Evolutionary conservation across 92 coral and sea anemone genomes (phyloP).

Genomic region (Epizoanthus ramosus): DNA sequence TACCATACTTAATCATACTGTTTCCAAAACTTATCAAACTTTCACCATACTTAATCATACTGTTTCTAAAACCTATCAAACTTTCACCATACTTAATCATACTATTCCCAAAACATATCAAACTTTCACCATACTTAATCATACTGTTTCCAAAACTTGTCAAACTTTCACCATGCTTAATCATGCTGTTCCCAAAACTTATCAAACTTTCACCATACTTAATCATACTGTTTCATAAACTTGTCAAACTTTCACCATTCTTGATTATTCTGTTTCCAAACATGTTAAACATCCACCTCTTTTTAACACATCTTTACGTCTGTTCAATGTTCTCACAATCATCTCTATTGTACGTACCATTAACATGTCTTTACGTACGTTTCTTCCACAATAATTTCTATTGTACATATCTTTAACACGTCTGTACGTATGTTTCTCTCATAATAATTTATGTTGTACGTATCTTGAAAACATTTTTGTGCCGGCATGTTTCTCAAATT

Average conservation of each 20-base stretch:
- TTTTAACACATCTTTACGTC: neutral
- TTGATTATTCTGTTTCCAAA: neutral
- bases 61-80: neutral
- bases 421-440: neutral
- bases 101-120: neutral
- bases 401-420: neutral
- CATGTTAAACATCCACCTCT: neutral
- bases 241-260: neutral
- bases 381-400: no score
- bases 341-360: no score
- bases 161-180: neutral
- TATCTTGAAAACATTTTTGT: neutral
- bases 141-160: neutral
- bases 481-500: neutral
- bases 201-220: neutral
- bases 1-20: neutral
- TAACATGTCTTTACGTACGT: no score
- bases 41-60: neutral
- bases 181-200: neutral
- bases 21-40: neutral
- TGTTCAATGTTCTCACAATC: neutral
- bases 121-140: neutral
- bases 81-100: neutral
- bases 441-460: no score
- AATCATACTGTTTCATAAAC: neutral